Evolutionary conservation across 2,113 vertebrate species (phyloP).

Genomic region (Pedetes capensis): DNA sequence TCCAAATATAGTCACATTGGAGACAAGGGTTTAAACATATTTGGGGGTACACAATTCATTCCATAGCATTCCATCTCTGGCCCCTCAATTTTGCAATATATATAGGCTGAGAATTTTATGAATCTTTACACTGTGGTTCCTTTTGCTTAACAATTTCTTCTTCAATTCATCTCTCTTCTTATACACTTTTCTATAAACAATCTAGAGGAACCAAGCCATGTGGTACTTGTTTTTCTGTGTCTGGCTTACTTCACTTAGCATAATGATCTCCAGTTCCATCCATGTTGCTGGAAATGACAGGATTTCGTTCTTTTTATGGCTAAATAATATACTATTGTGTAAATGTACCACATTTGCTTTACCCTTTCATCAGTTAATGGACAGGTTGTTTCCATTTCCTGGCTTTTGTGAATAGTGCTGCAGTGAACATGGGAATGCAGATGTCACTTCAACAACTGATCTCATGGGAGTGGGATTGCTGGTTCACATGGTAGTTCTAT

Average conservation of each 20-base stretch:
- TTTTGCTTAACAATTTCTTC: constrained; percentile 25
- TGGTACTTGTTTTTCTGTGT: neutral
- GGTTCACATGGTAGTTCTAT: neutral
- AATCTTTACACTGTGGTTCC: constrained; percentile 1
- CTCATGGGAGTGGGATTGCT: neutral
- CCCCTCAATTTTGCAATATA: neutral
- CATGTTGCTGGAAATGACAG: neutral
- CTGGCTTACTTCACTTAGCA: neutral
- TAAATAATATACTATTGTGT: neutral
- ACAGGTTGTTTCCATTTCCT: neutral
- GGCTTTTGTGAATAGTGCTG: neutral
- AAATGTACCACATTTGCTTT: neutral
- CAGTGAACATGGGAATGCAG: neutral
- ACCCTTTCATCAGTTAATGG: neutral
- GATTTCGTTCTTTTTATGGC: neutral
- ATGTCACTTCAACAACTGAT: neutral
- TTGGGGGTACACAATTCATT: neutral
- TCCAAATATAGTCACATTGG: neutral
- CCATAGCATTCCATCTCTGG: neutral
- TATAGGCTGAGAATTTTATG: neutral
- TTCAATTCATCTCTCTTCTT: constrained; percentile 26
- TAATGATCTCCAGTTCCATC: neutral
- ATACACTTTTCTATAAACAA: constrained; percentile 3
- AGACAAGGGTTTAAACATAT: neutral
- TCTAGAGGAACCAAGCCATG: neutral